Evolutionary conservation across 2,113 vertebrate genomes (phyloP).

Genomic region (Spheniscus mendiculus): DNA sequence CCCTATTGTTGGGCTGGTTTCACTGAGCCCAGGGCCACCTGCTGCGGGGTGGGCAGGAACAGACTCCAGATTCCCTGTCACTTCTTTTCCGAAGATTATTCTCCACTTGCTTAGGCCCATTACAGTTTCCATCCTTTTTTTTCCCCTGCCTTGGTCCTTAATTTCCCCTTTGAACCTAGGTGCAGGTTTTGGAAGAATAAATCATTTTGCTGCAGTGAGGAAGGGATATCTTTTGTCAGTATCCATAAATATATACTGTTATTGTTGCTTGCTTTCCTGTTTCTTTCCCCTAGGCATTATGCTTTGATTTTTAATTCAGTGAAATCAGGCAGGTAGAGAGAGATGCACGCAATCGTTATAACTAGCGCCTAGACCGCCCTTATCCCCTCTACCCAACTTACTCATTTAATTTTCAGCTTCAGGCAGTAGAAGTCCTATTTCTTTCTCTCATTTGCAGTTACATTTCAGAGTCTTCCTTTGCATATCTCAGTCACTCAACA

Average conservation of each 20-base stretch:
- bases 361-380: not conserved
- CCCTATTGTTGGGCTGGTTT: not conserved
- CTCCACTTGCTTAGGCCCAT: not conserved
- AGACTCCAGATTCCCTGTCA: not conserved
- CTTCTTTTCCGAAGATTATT: not conserved
- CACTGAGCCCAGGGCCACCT: not conserved
- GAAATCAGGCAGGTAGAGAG: not conserved
- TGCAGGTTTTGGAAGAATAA: not conserved
- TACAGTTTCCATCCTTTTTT: not conserved
- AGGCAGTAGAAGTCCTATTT: not conserved
- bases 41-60: not conserved
- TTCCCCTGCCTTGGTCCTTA: not conserved
- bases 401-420: not conserved
- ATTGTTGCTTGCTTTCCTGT: not conserved
- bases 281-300: not conserved
- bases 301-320: not conserved
- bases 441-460: not conserved
- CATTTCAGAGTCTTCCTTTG: not conserved
- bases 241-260: not conserved
- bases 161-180: not conserved
- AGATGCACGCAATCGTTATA: not conserved
- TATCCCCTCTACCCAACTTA: not conserved
- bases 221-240: not conserved
- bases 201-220: not conserved
- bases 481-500: not conserved